Base-by-base conservation (phyloP, 2,888 invertebrate species). In the Drosophila picticornis region DNA sequence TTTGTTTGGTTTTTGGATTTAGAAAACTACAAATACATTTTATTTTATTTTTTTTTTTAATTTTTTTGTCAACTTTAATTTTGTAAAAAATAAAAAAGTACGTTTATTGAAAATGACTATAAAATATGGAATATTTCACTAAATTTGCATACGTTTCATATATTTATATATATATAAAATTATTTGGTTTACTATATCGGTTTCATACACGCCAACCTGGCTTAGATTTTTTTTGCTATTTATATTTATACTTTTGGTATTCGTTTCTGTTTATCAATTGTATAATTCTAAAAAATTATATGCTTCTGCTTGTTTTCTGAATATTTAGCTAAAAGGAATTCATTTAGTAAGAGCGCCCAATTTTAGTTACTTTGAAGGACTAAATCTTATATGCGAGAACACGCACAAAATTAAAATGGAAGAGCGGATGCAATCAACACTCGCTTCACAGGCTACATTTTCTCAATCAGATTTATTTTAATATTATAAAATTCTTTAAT, bases 321-420 rank as follows among this genome's bases (percentile, higher is more conserved):
- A 92, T 92, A 92, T 92, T 92, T 92, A 91, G 92, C 92, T 92
- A 92, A 92, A 88, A 92, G 91, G 92, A 92, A 92, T 92, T 88
- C 76, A 80, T 77, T 46, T 90, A 84, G 80, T 91, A 91, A 87
- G 91, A 91, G 91, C 88, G 84, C 84, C 88, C 78, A 82, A 84
- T 82, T 81, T 78, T 80, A 69, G 78, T 83, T 81, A 78, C 63
- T 79, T 85, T 75, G 63, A 90, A 77, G 83, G 88, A 83, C 81
- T 84, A 87, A 82, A 76, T 70, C 68, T 75, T 79, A 77, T 74
- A 58, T 61, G 67, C 48, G 51, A 46, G 27, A 34, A 55, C 58
- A 59, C 58, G 57, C 75, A 62, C 59, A 79, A 87, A 84, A 81
- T 70, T 66, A 80, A 88, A 88, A 85, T 85, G 85, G 85, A 85